phyloP scores from a whole-genome alignment of 2,113 vertebrate species.

The Rhinolophus sinicus region DNA sequence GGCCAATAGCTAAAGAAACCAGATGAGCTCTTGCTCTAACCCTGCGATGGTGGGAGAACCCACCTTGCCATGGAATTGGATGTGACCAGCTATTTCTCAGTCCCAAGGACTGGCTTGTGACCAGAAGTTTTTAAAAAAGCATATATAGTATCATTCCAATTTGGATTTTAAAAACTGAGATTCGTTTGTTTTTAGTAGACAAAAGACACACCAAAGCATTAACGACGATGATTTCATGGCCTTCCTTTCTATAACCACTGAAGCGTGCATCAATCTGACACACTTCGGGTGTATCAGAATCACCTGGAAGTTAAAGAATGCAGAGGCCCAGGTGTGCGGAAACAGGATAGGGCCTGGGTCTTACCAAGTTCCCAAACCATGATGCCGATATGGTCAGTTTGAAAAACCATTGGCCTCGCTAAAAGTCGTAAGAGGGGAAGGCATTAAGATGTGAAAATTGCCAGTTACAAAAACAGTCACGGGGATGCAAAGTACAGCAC shows the following conservation, averaged over 20 bases:
- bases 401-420: neutral
- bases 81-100: neutral
- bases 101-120: neutral
- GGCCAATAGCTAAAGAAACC: neutral
- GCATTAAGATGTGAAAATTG: neutral
- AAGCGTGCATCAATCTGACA: neutral
- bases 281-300: neutral
- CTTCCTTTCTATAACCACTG: neutral
- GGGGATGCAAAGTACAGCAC: neutral
- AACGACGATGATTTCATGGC: neutral
- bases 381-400: neutral
- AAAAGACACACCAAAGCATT: neutral
- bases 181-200: neutral
- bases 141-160: neutral
- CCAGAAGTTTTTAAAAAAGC: neutral
- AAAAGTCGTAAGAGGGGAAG: neutral
- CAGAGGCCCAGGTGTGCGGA: neutral
- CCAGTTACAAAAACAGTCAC: neutral
- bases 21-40: neutral
- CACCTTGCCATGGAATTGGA: neutral
- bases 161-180: neutral
- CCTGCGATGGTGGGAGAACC: neutral
- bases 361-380: neutral
- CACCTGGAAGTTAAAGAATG: neutral
- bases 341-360: neutral